These are phyloP conservation scores for Zonitis immaculata DNA, from an alignment of 2,888 invertebrate genomes.

Conservation along the genomic window DNA sequence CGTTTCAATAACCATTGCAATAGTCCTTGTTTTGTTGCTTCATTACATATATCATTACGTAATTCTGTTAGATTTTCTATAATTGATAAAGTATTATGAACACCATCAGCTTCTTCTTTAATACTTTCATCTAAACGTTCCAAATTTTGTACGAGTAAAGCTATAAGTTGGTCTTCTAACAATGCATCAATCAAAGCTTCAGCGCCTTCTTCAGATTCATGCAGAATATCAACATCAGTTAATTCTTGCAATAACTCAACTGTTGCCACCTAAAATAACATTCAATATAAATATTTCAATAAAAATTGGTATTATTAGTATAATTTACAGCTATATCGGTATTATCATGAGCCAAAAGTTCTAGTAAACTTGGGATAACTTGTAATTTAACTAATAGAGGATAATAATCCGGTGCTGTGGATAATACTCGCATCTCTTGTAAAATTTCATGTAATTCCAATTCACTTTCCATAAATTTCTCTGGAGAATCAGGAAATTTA, in stretches of 20 bases:
- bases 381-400: constrained; percentile 84
- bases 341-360: constrained; percentile 93
- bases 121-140: constrained; percentile 88
- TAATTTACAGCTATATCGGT: constrained; percentile 66
- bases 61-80: constrained; percentile 95
- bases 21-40: constrained; percentile 87
- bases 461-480: constrained; percentile 98
- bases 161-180: constrained; percentile 78
- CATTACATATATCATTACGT: constrained; percentile 73
- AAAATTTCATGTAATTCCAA: constrained; percentile 66
- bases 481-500: constrained; percentile 94
- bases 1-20: constrained; percentile 89
- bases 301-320: background rate
- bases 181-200: constrained; percentile 82
- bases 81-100: constrained; percentile 85
- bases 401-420: constrained; percentile 94
- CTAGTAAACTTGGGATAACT: constrained; percentile 84
- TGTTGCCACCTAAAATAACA: constrained; percentile 44
- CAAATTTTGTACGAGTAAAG: constrained; percentile 87
- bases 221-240: constrained; percentile 93
- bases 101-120: constrained; percentile 93
- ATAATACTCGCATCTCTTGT: constrained; percentile 87
- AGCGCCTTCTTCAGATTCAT: constrained; percentile 89
- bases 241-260: constrained; percentile 71
- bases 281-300: background rate